phyloP scores from a whole-genome alignment of 2,113 vertebrate genomes.

The Brachirus orientalis region DNA sequence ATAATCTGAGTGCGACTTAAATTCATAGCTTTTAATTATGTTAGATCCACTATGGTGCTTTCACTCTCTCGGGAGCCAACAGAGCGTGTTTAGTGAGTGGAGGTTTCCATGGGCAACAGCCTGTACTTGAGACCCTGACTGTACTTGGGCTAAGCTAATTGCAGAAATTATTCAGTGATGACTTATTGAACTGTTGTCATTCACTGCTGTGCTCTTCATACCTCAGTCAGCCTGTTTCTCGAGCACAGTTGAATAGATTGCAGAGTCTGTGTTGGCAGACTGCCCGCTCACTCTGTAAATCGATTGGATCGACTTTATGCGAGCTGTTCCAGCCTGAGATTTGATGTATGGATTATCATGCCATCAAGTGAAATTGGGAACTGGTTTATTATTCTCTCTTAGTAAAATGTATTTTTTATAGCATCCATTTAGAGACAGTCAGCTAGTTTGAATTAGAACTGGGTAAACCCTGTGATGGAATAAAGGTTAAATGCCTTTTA shows the following conservation, averaged over 20 bases:
- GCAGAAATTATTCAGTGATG: background rate
- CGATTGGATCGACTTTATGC: slow-evolving; percentile 9
- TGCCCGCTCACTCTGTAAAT: background rate
- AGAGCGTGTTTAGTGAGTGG: background rate
- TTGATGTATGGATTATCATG: slow-evolving; percentile 1
- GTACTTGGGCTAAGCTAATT: background rate
- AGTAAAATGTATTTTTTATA: background rate
- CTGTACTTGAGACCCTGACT: background rate
- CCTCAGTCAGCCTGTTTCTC: background rate
- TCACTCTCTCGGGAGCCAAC: background rate
- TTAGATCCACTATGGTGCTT: too few species aligned
- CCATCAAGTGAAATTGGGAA: background rate
- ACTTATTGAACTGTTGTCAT: slow-evolving; percentile 17
- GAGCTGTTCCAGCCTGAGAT: background rate
- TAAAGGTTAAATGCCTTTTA: too few species aligned
- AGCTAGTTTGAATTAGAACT: background rate
- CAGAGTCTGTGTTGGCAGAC: background rate
- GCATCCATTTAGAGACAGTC: background rate
- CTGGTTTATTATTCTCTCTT: background rate
- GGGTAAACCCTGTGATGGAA: background rate
- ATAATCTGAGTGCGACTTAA: background rate
- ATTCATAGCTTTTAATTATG: background rate
- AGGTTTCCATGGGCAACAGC: background rate
- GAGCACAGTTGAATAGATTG: slow-evolving; percentile 1
- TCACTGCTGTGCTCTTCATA: background rate